Evolutionary conservation across 1,140 invertebrate species (phyloP).

Genomic region (Macrobrachium rosenbergii): DNA sequence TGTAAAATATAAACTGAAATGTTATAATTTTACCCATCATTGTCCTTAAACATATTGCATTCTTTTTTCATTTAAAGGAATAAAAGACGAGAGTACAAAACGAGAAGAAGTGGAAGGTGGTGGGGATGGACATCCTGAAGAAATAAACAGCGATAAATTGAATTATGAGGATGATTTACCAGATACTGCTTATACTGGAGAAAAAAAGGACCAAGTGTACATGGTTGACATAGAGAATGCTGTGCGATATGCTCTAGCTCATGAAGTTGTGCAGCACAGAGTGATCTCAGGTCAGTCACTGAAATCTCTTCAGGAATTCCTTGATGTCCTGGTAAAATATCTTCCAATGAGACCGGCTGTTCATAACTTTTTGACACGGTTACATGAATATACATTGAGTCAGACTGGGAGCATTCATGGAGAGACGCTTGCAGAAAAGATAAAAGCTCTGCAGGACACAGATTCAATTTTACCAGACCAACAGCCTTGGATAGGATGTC

Average conservation of each 20-base stretch:
- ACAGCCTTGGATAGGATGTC: conserved; percentile 85
- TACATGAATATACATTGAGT: conserved; percentile 72
- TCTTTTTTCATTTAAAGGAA: no score
- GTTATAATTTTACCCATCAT: not conserved
- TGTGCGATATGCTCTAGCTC: conserved; percentile 81
- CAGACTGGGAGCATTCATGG: conserved; percentile 74
- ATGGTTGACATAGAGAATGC: conserved; percentile 90
- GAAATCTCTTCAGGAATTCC: conserved; percentile 80
- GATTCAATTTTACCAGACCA: conserved; percentile 69
- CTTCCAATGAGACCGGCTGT: conserved; percentile 81
- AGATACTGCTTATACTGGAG: conserved; percentile 45
- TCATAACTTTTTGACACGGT: conserved; percentile 76
- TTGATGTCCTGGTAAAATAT: conserved; percentile 79
- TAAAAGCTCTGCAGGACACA: conserved; percentile 34
- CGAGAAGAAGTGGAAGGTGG: conserved; percentile 55
- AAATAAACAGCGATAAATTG: conserved; percentile 55
- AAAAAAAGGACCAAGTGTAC: conserved; percentile 75
- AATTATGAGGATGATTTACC: conserved; percentile 58
- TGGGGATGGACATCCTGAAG: conserved; percentile 55
- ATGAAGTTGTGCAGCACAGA: conserved; percentile 83
- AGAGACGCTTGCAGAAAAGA: conserved; percentile 71
- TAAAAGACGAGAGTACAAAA: conserved; percentile 40
- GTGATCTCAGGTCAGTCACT: conserved; percentile 79
- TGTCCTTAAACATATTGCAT: not conserved
- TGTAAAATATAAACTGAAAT: not conserved